phyloP scores from a whole-genome alignment of 92 coral and sea anemone species.

The Actinernus sp. region DNA sequence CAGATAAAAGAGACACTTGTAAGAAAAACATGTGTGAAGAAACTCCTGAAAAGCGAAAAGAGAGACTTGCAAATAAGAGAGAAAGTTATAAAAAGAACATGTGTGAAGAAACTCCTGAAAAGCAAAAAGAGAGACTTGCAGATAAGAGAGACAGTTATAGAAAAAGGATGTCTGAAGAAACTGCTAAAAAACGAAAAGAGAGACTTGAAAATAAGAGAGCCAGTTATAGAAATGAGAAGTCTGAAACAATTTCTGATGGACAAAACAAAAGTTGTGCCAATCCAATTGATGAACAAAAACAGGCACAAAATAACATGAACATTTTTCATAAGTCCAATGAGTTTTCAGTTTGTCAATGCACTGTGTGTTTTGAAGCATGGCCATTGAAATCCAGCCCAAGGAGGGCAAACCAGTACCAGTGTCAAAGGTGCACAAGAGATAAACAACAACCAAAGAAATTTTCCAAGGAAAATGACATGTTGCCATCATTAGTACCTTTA shows the following conservation, averaged over 20 bases:
- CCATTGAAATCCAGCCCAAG: constrained; percentile 35
- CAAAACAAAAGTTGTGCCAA: neutral
- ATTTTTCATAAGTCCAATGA: constrained; percentile 50
- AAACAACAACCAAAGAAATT: constrained; percentile 54
- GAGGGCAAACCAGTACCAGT: constrained; percentile 14
- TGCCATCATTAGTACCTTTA: constrained; percentile 53
- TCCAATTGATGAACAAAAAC: constrained; percentile 31
- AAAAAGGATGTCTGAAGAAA: constrained; percentile 1
- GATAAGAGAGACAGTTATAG: neutral
- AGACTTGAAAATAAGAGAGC: too few species aligned
- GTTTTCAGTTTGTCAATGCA: constrained; percentile 53
- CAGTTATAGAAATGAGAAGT: too few species aligned
- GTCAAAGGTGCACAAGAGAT: constrained; percentile 61
- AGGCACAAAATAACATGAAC: constrained; percentile 40
- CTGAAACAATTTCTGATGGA: too few species aligned
- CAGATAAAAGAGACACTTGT: too few species aligned
- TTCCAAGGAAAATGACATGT: constrained; percentile 48
- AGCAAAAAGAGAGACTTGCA: constrained; percentile 10
- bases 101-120: constrained; percentile 20
- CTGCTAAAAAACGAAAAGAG: neutral
- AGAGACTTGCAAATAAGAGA: too few species aligned
- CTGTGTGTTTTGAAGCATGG: constrained; percentile 63
- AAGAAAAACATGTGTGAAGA: too few species aligned
- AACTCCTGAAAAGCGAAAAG: too few species aligned
- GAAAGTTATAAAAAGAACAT: too few species aligned